phyloP scores from a whole-genome alignment of 2,888 invertebrate species.

The Patella caerulea region DNA sequence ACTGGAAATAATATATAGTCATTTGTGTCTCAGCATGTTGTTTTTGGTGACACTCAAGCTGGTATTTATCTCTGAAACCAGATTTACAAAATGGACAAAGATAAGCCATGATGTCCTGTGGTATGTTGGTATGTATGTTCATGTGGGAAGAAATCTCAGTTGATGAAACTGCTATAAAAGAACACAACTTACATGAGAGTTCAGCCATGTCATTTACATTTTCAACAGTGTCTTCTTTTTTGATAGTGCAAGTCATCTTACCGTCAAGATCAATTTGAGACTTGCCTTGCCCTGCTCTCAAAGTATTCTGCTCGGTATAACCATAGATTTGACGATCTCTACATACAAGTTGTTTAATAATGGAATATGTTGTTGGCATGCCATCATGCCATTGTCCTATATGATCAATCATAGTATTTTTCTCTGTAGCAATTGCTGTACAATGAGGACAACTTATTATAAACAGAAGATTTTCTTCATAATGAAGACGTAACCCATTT shows the following conservation, averaged over 20 bases:
- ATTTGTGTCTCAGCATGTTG: conserved; percentile 7
- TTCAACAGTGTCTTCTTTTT: neutral
- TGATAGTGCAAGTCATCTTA: too few species aligned
- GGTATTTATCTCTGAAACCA: neutral
- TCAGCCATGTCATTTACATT: neutral
- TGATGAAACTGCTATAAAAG: neutral
- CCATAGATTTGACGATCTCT: neutral
- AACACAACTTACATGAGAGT: neutral
- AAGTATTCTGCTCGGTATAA: neutral
- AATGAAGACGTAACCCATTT: neutral
- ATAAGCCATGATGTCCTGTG: neutral
- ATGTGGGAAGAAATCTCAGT: neutral
- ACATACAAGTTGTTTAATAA: neutral
- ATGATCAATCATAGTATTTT: neutral
- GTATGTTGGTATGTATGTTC: neutral
- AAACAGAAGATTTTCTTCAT: neutral
- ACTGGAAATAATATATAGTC: neutral
- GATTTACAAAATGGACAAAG: neutral
- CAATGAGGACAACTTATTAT: neutral
- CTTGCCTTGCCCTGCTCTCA: too few species aligned
- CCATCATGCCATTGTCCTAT: neutral
- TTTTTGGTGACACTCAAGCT: neutral
- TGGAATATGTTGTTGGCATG: neutral
- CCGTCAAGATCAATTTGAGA: too few species aligned
- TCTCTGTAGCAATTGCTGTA: neutral